Evolutionary conservation across 2,113 vertebrate genomes (phyloP).

Genomic region (Boulengeromyrus knoepffleri): DNA sequence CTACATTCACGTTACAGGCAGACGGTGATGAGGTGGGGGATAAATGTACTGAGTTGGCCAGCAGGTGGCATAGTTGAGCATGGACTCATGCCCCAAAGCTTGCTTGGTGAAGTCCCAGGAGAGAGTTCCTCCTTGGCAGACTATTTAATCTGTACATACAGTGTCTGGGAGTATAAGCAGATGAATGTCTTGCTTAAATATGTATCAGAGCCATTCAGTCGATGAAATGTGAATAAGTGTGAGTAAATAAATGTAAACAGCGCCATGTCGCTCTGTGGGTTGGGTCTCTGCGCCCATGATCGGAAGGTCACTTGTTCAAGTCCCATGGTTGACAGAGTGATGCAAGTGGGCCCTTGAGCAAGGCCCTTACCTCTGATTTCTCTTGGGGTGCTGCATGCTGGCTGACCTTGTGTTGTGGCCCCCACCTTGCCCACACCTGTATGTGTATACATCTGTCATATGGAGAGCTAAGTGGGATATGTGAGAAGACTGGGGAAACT

Average conservation of each 20-base stretch:
- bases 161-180: not conserved
- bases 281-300: not conserved
- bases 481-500: not conserved
- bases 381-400: not conserved
- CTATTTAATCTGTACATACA: not conserved
- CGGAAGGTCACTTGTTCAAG: not conserved
- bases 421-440: not conserved
- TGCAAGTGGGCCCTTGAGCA: not conserved
- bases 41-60: not conserved
- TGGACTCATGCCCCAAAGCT: not conserved
- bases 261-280: not conserved
- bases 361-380: not conserved
- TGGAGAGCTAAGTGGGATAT: not conserved
- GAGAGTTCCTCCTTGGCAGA: not conserved
- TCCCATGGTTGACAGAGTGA: not conserved
- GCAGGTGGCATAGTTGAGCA: not conserved
- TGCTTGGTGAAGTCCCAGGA: not conserved
- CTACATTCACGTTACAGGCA: not conserved
- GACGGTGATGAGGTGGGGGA: not conserved
- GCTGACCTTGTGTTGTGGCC: not conserved
- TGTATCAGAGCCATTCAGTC: not conserved
- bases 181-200: not conserved
- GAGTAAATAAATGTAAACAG: not conserved
- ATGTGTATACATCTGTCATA: not conserved
- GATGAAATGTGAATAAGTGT: not conserved